These are phyloP conservation scores for Propithecus perrieri DNA, from an alignment of 2,797 vertebrate genomes.

Conservation along the genomic window DNA sequence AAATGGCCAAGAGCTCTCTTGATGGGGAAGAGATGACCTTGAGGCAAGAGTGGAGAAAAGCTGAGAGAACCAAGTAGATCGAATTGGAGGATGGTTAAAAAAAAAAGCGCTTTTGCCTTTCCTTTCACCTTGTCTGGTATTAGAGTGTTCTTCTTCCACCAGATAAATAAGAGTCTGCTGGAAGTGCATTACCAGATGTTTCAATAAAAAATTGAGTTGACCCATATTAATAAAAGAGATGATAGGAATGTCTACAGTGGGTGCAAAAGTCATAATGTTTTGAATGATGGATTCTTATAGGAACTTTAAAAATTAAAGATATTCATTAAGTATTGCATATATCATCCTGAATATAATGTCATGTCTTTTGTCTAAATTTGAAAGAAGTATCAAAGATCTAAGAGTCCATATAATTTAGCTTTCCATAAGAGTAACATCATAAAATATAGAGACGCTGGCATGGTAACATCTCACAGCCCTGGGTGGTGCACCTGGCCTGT, in stretches of 20 bases:
- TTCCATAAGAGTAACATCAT: background rate
- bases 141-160: background rate
- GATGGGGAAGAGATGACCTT: background rate
- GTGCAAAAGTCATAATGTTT: background rate
- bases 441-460: too few relatives aligned
- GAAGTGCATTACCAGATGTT: slow-evolving; percentile 6
- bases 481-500: accelerated
- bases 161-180: background rate
- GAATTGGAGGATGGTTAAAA: too few relatives aligned
- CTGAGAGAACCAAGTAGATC: too few relatives aligned
- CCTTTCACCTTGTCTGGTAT: background rate
- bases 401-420: background rate
- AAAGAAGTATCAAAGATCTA: background rate
- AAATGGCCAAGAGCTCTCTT: background rate
- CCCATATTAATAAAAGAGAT: slow-evolving; percentile 19
- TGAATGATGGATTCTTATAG: slow-evolving; percentile 15
- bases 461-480: background rate
- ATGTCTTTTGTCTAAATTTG: background rate
- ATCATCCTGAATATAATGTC: slow-evolving; percentile 55
- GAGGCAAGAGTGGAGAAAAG: background rate
- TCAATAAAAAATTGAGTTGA: slow-evolving; percentile 18
- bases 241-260: background rate
- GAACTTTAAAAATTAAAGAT: slow-evolving; percentile 71
- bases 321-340: slow-evolving; percentile 12
- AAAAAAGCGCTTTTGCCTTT: background rate